These are phyloP conservation scores for Myzus persicae DNA, from an alignment of 1,140 invertebrate species.

Conservation along the genomic window DNA sequence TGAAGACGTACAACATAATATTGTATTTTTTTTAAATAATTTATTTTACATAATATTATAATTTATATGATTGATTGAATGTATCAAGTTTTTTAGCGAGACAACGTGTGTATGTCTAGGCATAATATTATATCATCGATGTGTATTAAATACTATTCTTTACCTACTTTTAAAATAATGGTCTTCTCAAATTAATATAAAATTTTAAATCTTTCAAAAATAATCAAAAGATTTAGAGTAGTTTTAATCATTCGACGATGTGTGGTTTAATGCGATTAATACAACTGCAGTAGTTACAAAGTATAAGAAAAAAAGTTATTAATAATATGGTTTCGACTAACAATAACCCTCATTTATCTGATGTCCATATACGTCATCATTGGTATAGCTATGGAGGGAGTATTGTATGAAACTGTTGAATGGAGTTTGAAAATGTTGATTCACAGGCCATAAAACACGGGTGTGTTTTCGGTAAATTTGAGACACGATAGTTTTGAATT, in stretches of 20 bases:
- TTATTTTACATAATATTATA: too few species aligned
- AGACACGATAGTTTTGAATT: not conserved
- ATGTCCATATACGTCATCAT: not conserved
- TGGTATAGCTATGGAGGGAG: not conserved
- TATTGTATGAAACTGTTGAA: conserved; percentile 8
- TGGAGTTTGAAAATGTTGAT: not conserved
- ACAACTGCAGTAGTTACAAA: not conserved
- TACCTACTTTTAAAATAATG: not conserved
- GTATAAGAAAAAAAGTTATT: not conserved
- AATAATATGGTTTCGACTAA: not conserved
- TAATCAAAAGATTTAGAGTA: not conserved
- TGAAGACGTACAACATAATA: too few species aligned
- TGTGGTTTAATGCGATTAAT: not conserved
- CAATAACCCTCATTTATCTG: not conserved
- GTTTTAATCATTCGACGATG: not conserved
- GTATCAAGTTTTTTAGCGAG: too few species aligned
- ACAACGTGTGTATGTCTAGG: not conserved
- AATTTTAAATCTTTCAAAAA: not conserved
- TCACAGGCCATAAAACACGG: conserved; percentile 33
- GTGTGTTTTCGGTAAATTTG: not conserved
- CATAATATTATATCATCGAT: too few species aligned
- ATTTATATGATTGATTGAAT: too few species aligned
- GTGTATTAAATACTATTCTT: too few species aligned
- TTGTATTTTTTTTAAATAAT: too few species aligned
- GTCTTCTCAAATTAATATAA: not conserved